Evolutionary conservation across 2,113 vertebrate species (phyloP).

Genomic region (Edolisoma coerulescens): DNA sequence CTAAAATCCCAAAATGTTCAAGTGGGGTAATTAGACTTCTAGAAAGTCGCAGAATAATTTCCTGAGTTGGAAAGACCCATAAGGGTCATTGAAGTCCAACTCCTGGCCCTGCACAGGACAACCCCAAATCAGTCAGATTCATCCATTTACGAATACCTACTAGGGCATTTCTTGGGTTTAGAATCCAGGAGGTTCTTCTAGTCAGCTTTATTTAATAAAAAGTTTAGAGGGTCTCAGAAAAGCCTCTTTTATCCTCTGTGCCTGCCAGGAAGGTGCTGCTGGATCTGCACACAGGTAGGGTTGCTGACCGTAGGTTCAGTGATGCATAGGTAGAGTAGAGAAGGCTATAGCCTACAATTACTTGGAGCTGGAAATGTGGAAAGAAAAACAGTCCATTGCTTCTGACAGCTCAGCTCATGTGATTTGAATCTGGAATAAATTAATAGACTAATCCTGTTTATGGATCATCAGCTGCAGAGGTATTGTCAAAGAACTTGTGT

Average conservation of each 20-base stretch:
- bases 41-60: background rate
- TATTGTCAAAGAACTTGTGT: background rate
- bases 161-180: background rate
- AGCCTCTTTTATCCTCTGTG: background rate
- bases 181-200: background rate
- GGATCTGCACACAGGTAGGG: background rate
- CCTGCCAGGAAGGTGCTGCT: background rate
- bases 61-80: background rate
- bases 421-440: conserved; percentile 6
- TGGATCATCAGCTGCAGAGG: background rate
- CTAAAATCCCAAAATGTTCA: background rate
- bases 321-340: background rate
- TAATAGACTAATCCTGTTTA: background rate
- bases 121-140: background rate
- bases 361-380: background rate
- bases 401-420: background rate
- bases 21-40: background rate
- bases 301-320: background rate
- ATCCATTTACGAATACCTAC: background rate
- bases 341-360: background rate
- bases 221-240: background rate
- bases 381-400: background rate
- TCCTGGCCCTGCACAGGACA: background rate
- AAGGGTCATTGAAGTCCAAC: background rate
- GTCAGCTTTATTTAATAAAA: background rate